phyloP scores from a whole-genome alignment of 2,888 invertebrate genomes.

The Cryptus armator region DNA sequence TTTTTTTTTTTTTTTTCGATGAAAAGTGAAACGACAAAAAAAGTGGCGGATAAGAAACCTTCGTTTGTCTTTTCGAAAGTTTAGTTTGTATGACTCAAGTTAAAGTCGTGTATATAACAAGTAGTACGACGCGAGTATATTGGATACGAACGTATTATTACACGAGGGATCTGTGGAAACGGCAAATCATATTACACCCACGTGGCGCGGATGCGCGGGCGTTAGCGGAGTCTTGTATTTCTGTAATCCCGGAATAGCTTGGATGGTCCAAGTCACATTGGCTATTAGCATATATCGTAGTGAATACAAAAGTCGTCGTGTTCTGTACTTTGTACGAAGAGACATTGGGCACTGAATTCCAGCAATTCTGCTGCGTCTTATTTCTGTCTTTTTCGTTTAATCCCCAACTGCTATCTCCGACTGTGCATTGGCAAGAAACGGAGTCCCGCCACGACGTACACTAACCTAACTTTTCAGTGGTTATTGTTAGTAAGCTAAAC shows the following conservation, averaged over 20 bases:
- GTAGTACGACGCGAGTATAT: neutral
- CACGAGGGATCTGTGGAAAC: constrained; percentile 21
- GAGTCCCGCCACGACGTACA: neutral
- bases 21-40: too few relatives aligned
- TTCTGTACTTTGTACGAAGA: too few relatives aligned
- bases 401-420: neutral
- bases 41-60: too few relatives aligned
- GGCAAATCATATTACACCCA: constrained; percentile 56
- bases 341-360: neutral
- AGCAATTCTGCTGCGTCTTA: neutral
- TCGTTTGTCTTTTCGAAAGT: too few relatives aligned
- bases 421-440: neutral
- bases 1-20: too few relatives aligned
- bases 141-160: neutral
- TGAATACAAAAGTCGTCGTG: neutral
- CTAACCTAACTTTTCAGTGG: neutral
- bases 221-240: constrained; percentile 3
- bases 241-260: constrained; percentile 46
- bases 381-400: neutral
- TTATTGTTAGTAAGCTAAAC: too few relatives aligned
- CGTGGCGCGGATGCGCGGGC: constrained; percentile 42
- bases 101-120: too few relatives aligned
- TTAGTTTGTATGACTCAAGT: too few relatives aligned
- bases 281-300: neutral
- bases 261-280: constrained; percentile 3